A percentile compares a stretch with the other conserved stretches of the same genome.
Evolutionary conservation across 2,888 invertebrate genomes (phyloP).

Genomic region (Diarsia mendica): DNA sequence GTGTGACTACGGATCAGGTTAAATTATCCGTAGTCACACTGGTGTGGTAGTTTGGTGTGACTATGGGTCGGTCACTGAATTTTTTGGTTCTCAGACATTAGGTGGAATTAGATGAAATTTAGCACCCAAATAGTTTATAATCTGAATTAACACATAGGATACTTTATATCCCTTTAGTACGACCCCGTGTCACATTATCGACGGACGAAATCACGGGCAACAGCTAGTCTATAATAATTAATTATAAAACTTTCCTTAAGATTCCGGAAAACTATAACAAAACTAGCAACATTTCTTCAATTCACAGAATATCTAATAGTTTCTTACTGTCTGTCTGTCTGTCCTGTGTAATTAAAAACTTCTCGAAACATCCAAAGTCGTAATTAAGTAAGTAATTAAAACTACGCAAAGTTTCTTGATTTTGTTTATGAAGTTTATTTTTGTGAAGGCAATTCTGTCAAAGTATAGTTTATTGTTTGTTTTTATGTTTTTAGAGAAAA

Average conservation of each 20-base stretch:
- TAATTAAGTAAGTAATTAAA: conserved; percentile 63
- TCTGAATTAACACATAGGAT: too few relatives aligned
- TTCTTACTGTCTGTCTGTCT: conserved; percentile 13
- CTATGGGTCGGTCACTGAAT: too few relatives aligned
- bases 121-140: too few relatives aligned
- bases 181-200: too few relatives aligned
- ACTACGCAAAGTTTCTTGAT: conserved; percentile 42
- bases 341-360: conserved; percentile 59
- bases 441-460: conserved; percentile 20
- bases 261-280: background rate
- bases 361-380: conserved; percentile 48
- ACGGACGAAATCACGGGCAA: too few relatives aligned
- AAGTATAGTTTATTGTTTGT: conserved; percentile 6
- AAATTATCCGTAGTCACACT: too few relatives aligned
- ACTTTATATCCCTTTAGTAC: too few relatives aligned
- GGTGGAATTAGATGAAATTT: too few relatives aligned
- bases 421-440: conserved; percentile 26
- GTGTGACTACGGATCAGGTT: too few relatives aligned
- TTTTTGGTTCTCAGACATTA: too few relatives aligned
- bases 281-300: conserved; percentile 4
- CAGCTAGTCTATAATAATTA: background rate
- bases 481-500: background rate
- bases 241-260: conserved; percentile 4
- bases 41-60: too few relatives aligned
- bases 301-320: conserved; percentile 29